These are phyloP conservation scores for Poeciliopsis gracilis DNA, from an alignment of 2,797 vertebrate species.

Conservation along the genomic window DNA sequence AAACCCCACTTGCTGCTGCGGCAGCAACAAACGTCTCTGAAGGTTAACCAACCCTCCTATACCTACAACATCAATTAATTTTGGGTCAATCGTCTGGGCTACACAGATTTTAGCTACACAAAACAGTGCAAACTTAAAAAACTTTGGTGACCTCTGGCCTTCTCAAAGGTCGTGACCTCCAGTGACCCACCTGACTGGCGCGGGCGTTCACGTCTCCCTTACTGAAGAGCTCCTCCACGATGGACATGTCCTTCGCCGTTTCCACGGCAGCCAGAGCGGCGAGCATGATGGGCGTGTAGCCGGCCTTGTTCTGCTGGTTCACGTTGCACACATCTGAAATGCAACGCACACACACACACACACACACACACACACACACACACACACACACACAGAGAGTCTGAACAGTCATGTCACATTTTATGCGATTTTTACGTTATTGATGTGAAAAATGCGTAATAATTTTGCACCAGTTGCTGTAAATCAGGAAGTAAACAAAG, in stretches of 20 bases:
- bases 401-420: no score
- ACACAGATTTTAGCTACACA: no score
- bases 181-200: slow-evolving; percentile 92
- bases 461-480: no score
- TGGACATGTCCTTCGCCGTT: slow-evolving; percentile 89
- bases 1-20: no score
- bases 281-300: slow-evolving; percentile 99
- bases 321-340: slow-evolving; percentile 93
- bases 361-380: not conserved
- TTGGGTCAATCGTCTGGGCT: not conserved
- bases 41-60: not conserved
- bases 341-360: slow-evolving; percentile 27
- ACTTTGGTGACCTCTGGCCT: no score
- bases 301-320: slow-evolving; percentile 98
- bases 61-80: not conserved
- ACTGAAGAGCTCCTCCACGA: slow-evolving; percentile 94
- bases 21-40: no score
- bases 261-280: slow-evolving; percentile 96
- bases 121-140: no score
- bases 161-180: not conserved
- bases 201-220: slow-evolving; percentile 97
- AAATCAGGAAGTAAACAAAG: no score
- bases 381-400: no score
- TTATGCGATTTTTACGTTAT: no score
- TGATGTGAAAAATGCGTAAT: no score